Evolutionary conservation across 2,888 invertebrate species (phyloP).

Genomic region (Aphelenchoides bicaudatus): DNA sequence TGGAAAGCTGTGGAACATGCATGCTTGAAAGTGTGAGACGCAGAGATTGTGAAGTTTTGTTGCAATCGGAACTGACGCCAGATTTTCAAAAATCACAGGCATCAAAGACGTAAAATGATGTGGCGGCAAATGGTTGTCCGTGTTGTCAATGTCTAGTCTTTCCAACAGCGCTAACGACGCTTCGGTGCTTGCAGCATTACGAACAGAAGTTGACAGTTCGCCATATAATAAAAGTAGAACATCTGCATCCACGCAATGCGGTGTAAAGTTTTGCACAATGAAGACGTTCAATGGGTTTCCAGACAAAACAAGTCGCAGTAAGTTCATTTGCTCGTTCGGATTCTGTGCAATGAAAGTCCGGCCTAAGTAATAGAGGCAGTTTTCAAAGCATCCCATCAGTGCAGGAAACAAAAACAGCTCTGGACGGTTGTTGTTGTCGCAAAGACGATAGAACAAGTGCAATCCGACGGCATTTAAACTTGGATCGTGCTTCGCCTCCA

Average conservation of each 20-base stretch:
- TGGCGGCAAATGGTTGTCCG: conserved; percentile 47
- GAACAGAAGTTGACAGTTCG: conserved; percentile 30
- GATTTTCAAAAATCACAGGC: conserved; percentile 41
- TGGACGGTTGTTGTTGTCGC: conserved; percentile 19
- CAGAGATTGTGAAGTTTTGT: conserved; percentile 40
- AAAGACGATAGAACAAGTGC: conserved; percentile 31
- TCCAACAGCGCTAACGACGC: conserved; percentile 34
- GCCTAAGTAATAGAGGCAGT: conserved; percentile 26
- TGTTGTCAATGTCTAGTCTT: conserved; percentile 48
- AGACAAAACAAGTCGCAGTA: conserved; percentile 52
- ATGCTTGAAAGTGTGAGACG: conserved; percentile 47
- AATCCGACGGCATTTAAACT: conserved; percentile 12
- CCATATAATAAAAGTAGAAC: conserved; percentile 38
- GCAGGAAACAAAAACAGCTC: conserved; percentile 32
- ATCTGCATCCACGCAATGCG: conserved; percentile 47
- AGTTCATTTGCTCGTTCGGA: conserved; percentile 47
- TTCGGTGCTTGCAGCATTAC: conserved; percentile 28
- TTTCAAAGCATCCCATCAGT: conserved; percentile 19
- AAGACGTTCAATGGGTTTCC: conserved; percentile 40
- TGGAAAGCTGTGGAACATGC: conserved; percentile 56
- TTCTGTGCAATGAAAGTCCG: conserved; percentile 43
- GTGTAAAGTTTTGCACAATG: conserved; percentile 34
- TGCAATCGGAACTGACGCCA: conserved; percentile 22
- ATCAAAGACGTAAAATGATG: conserved; percentile 54
- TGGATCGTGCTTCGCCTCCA: neutral